Conservation (phyloP, 2,113 vertebrate genomes). For the Elaphurus davidianus region DNA sequence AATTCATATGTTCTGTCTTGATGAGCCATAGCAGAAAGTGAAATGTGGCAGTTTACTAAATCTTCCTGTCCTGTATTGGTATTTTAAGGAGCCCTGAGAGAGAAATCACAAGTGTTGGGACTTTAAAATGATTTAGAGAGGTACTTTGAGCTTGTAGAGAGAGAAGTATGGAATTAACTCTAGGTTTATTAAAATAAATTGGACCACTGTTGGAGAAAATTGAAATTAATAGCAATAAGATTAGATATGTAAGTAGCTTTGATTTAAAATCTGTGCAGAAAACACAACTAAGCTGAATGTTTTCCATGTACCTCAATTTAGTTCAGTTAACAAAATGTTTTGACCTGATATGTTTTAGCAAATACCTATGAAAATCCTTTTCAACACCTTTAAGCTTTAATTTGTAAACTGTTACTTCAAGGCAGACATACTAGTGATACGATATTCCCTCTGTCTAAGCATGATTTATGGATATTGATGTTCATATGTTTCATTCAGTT, state of each 20-base stretch:
- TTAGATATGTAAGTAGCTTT: conserved; percentile 2
- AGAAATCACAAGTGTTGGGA: background rate
- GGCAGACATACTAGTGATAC: background rate
- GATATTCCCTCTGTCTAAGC: conserved; percentile 23
- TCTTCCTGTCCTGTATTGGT: background rate
- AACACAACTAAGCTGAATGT: conserved; percentile 33
- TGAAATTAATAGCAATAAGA: conserved; percentile 25
- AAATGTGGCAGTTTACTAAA: background rate
- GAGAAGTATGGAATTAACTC: background rate
- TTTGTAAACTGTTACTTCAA: conserved; percentile 44
- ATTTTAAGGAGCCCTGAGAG: conserved; percentile 40
- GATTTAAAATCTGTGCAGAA: conserved; percentile 32
- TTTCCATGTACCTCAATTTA: conserved; percentile 14
- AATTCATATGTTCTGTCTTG: background rate
- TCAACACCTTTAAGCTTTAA: conserved; percentile 26
- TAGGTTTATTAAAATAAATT: conserved; percentile 42
- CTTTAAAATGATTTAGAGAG: conserved; percentile 28
- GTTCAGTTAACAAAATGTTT: conserved; percentile 35
- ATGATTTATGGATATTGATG: conserved; percentile 45
- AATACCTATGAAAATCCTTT: conserved; percentile 34
- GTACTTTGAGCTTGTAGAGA: background rate
- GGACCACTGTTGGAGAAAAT: conserved; percentile 25
- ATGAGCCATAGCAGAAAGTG: conserved; percentile 9
- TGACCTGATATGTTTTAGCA: conserved; percentile 41
- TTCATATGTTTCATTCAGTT: conserved; percentile 5